A percentile compares a stretch with the other conserved stretches of the same genome.
Conservation (phyloP, 2,797 vertebrate genomes). For the Hydrophis major region DNA sequence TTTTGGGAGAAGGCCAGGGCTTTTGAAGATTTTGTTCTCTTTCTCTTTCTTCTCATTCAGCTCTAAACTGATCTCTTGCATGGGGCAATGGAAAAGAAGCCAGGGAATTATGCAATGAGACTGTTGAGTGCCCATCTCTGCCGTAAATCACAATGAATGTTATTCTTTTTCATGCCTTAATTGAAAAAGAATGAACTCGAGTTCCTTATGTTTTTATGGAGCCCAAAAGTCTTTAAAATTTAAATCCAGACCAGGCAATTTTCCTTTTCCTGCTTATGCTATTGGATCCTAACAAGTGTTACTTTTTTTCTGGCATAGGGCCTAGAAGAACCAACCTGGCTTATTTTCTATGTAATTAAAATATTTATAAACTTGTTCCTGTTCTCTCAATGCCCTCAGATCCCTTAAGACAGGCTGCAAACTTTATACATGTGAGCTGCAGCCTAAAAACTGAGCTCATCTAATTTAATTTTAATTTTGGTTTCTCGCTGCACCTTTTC, state of each 20-base stretch:
- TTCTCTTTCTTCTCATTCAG: neutral
- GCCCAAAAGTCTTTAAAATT: neutral
- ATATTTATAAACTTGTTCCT: conserved; percentile 62
- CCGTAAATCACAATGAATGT: neutral
- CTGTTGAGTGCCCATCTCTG: neutral
- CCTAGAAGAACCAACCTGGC: conserved; percentile 38
- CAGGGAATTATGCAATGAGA: neutral
- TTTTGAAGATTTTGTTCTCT: neutral
- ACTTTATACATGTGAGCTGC: conserved; percentile 27
- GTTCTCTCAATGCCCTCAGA: conserved; percentile 59
- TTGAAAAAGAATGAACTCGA: neutral
- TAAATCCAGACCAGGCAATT: conserved; percentile 37
- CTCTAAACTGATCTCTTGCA: neutral
- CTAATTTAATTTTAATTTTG: conserved; percentile 39
- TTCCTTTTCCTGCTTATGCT: conserved; percentile 32
- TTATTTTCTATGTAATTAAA: conserved; percentile 55
- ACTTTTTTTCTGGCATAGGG: conserved; percentile 42
- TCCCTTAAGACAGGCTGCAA: conserved; percentile 50
- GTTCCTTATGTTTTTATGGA: conserved; percentile 24
- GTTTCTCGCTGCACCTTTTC: conserved; percentile 54
- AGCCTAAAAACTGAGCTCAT: conserved; percentile 52
- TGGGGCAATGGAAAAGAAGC: neutral
- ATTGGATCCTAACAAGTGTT: conserved; percentile 42
- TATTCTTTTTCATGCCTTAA: neutral
- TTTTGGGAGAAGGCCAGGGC: neutral